Base-by-base conservation (phyloP, 2,888 invertebrate species). In the Eilema depressum region DNA sequence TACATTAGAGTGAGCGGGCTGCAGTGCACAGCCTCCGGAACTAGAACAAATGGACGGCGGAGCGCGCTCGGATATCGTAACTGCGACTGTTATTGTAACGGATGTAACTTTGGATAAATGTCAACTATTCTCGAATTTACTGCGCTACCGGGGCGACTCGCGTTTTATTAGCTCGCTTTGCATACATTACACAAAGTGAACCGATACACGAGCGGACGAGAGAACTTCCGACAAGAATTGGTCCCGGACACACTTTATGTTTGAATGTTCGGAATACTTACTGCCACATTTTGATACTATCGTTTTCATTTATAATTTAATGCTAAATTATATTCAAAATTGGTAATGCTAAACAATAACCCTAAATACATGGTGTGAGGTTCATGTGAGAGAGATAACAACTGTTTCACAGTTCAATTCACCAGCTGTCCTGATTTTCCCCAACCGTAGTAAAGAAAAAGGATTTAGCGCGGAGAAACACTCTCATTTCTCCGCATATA, bases 91-190 rank as follows among this genome's bases (percentile, higher is more conserved):
- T 94, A 94, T 93, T 93, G 93, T 93, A 92, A 92, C 91, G 93
- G 91, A 94, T 93, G 94, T 93, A 92, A 93, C 93, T 94, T 93
- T 92, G 94, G 92, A 94, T 95, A 94, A 94, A 93, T 90, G 94
- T 95, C 94, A 92, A 93, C 92, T 91, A 91, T 89, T 89, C 91
- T 89, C 88, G 89, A 93, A 94, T 94, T 93, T 93, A 94, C 86
- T 91, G 91, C 91, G 87, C 85, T 83, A 84, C 53, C 86, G 86
- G 86, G 82, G 86, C 89, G 88, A 88, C 84, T 88, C 86, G 89
- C 89, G 88, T 91, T 93, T 92, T 94, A 93, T 94, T 94, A 93
- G 93, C 90, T 90, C 91, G 90, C 89, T 91, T 90, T 91, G 93
- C 91, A 93, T 94, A 91, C 87, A 93, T 92, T 93, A 92, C 86